Percentiles rank a stretch among this genome's conserved stretches.
Evolutionary conservation across 64 coral and sea anemone genomes (phyloP).

Genomic region (Dendrophyllia cribrosa): DNA sequence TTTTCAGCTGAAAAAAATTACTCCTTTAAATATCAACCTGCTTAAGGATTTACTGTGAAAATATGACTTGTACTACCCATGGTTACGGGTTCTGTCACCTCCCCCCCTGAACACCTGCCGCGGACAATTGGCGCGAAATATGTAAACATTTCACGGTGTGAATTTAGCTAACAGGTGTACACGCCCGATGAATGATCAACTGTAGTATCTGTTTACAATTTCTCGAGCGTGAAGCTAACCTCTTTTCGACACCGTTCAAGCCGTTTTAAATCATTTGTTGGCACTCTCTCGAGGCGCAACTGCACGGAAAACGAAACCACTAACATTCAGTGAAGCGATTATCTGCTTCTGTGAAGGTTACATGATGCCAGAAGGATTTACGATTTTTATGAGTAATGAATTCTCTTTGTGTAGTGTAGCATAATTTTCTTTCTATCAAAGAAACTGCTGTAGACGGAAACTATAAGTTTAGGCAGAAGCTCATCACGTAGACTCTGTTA

Average conservation of each 20-base stretch:
- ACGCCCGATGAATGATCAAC: not conserved
- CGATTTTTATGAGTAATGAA: constrained; percentile 27
- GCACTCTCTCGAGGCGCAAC: not conserved
- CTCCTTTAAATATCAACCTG: too few species aligned
- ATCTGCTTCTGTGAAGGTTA: not conserved
- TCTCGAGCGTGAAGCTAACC: not conserved
- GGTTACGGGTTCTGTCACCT: not conserved
- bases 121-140: not conserved
- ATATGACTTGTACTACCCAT: too few species aligned
- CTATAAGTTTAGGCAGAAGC: not conserved
- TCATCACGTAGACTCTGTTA: too few species aligned
- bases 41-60: not conserved
- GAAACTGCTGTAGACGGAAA: not conserved
- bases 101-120: constrained; percentile 1
- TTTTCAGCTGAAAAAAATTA: too few species aligned
- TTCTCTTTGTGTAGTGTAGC: not conserved
- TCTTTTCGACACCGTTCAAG: not conserved
- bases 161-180: not conserved
- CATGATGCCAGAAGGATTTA: constrained; percentile 7
- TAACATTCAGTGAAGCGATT: not conserved
- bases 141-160: constrained; percentile 16
- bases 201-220: not conserved
- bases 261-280: not conserved
- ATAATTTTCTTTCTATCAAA: too few species aligned
- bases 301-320: too few species aligned